A percentile compares a stretch with the other conserved stretches of the same genome.
Evolutionary conservation across 1,140 invertebrate species (phyloP).

Genomic region (Rhopalosiphum padi): DNA sequence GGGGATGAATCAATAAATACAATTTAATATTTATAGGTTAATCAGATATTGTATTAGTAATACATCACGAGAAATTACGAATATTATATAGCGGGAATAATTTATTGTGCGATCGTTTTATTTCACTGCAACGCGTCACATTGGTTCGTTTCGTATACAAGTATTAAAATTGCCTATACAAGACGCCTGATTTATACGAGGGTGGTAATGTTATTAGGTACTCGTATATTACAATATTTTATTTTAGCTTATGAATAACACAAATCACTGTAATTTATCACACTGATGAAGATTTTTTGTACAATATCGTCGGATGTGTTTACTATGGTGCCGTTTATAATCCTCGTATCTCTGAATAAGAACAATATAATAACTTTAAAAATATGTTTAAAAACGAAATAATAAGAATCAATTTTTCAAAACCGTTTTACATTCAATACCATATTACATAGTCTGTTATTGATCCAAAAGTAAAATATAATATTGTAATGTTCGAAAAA

Average conservation of each 20-base stretch:
- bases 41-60: background rate
- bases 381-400: background rate
- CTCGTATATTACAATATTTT: background rate
- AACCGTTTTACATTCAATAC: background rate
- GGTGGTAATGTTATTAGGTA: no score
- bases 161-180: slow-evolving; percentile 2
- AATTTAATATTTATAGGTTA: no score
- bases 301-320: background rate
- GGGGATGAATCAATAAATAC: no score
- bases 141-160: background rate
- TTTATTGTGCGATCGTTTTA: background rate
- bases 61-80: no score
- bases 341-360: background rate
- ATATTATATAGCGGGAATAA: background rate
- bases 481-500: background rate
- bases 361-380: background rate
- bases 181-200: background rate
- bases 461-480: background rate
- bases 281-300: background rate
- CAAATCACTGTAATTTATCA: no score
- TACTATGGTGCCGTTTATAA: background rate
- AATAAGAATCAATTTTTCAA: background rate
- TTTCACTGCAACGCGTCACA: background rate
- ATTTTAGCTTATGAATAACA: background rate
- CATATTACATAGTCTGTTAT: background rate